These are phyloP conservation scores for Ochropacha duplaris DNA, from an alignment of 2,888 invertebrate genomes.

Conservation along the genomic window DNA sequence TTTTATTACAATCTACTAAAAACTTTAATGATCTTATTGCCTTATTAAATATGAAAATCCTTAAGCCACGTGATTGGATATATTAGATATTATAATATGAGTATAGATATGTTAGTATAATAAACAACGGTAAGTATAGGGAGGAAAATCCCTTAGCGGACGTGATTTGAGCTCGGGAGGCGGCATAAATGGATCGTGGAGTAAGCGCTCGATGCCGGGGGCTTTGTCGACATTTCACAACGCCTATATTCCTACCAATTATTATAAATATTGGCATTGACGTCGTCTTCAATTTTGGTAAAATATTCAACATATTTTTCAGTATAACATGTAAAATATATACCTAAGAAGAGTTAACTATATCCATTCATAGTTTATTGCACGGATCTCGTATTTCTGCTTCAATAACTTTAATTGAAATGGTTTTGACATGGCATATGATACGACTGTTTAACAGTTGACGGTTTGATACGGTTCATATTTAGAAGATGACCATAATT, in stretches of 20 bases:
- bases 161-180: slow-evolving; percentile 53
- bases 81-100: slow-evolving; percentile 11
- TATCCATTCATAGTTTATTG: too few species aligned
- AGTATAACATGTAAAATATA: not conserved
- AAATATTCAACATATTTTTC: not conserved
- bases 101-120: slow-evolving; percentile 31
- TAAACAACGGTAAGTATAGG: slow-evolving; percentile 38
- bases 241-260: slow-evolving; percentile 26
- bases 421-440: too few species aligned
- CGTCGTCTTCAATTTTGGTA: not conserved
- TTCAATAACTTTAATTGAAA: too few species aligned
- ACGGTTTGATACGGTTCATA: too few species aligned
- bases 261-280: slow-evolving; percentile 26
- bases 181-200: slow-evolving; percentile 50
- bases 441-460: too few species aligned
- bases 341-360: too few species aligned
- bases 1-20: too few species aligned
- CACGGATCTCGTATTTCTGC: too few species aligned
- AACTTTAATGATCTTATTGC: too few species aligned
- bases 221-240: slow-evolving; percentile 38
- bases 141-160: slow-evolving; percentile 42
- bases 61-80: not conserved
- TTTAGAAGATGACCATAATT: not conserved
- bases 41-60: not conserved
- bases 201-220: slow-evolving; percentile 28